Base-by-base conservation (phyloP, 2,113 vertebrate genomes). In the Dasyprocta punctata region DNA sequence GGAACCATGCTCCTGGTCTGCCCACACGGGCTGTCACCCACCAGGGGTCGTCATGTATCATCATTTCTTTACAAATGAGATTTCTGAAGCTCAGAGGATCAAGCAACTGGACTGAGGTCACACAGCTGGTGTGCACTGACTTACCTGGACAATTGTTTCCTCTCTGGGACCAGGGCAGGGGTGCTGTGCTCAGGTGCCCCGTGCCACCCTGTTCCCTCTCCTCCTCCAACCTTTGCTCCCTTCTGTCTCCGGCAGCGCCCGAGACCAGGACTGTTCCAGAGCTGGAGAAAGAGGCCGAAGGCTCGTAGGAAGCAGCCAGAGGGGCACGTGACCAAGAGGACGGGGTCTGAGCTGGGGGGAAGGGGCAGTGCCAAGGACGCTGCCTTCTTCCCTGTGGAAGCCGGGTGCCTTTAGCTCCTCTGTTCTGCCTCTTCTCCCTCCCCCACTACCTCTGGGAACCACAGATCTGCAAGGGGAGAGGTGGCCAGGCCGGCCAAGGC, bases 381-480 rank as follows among this genome's bases (percentile, higher is more conserved):
- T 58, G 47, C 14, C 4, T 60, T 71, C 73, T 85, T 87, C 84
- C 54, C 16, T 2, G 75, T 77, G 91, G 87, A 83, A 94, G 36
- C 77, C 86, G 86, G 60, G 94, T 94, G 92, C 96, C 94, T 90
- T 86, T 24, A 61, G 58, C 71, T 47, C 65, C 95, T 96, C 87
- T 16, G 44, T 85, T 82, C 84, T 86, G 93, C 97, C 94, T 65
- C 97, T 94, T 92, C 94, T 97, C 90, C 83, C 83, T 77, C 78
- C 95, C 95, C 97, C 54, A 94, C 97, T 98, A 97, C 98, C 97
- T 98, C 97, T 96, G 98, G 98, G 95, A 96, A 92, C 77, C 90
- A 88, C 94, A 89, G 11, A 63, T 95, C 65, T 60, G 44, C 56
- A 52, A 82, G 85, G 96, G 84, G 71, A 73, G 82, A 71, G 92